phyloP scores from a whole-genome alignment of 2,888 invertebrate species.

The Megaustenia siamemsis region DNA sequence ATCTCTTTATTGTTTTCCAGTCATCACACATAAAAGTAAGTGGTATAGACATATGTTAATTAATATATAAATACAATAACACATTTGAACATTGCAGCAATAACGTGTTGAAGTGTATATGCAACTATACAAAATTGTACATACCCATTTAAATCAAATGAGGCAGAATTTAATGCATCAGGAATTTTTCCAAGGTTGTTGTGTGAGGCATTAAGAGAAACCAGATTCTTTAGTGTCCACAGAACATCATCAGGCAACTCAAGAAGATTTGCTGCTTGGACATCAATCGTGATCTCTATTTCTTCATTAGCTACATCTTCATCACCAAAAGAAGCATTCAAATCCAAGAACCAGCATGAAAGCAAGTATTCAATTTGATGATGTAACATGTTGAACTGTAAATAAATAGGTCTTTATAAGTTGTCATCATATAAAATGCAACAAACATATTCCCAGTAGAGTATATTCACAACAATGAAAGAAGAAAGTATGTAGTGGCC shows the following conservation, averaged over 20 bases:
- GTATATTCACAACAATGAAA: no score
- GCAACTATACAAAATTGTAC: not conserved
- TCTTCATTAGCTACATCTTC: not conserved
- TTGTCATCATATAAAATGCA: not conserved
- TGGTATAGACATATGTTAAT: no score
- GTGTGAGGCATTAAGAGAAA: constrained; percentile 63
- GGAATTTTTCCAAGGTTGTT: constrained; percentile 65
- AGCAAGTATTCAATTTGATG: not conserved
- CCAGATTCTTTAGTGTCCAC: constrained; percentile 59
- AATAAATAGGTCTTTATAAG: not conserved
- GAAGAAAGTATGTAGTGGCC: no score
- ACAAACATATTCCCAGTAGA: not conserved
- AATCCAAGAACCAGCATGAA: constrained; percentile 21
- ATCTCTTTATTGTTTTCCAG: no score
- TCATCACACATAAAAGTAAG: no score
- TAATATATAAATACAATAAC: no score
- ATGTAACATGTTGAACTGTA: constrained; percentile 7
- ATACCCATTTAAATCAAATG: constrained; percentile 19
- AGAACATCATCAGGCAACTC: constrained; percentile 29
- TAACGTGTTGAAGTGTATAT: no score
- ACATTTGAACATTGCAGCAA: no score
- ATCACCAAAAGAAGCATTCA: not conserved
- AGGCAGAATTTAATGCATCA: constrained; percentile 36
- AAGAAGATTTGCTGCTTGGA: not conserved
- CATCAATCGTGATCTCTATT: constrained; percentile 17